Percentiles rank a stretch among this genome's conserved stretches.
phyloP scores from a whole-genome alignment of 2,797 vertebrate genomes.

The Crenichthys baileyi region DNA sequence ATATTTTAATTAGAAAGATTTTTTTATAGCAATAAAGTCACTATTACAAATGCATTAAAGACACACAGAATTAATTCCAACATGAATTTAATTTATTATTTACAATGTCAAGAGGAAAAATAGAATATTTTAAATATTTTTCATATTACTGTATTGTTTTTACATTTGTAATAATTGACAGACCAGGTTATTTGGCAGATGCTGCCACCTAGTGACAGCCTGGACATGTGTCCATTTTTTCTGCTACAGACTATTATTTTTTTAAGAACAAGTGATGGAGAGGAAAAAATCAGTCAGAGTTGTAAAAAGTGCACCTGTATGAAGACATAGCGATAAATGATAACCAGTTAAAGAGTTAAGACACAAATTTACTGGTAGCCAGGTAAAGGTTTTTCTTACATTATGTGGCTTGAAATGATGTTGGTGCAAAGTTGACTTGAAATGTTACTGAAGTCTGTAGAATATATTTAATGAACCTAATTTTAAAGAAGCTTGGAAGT shows the following conservation, averaged over 20 bases:
- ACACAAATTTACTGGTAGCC: background rate
- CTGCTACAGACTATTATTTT: background rate
- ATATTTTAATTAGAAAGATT: background rate
- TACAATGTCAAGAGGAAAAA: background rate
- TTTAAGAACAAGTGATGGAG: background rate
- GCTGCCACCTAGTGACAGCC: slow-evolving; percentile 54
- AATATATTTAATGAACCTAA: background rate
- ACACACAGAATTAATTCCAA: background rate
- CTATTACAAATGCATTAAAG: background rate
- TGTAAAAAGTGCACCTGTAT: slow-evolving; percentile 1
- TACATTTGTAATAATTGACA: background rate
- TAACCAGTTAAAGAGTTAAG: slow-evolving; percentile 1
- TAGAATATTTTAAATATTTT: background rate
- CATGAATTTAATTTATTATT: slow-evolving; percentile 3
- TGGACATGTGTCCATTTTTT: background rate
- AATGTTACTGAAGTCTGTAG: background rate
- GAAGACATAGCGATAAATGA: background rate
- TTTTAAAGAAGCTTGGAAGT: background rate
- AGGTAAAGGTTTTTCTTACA: background rate
- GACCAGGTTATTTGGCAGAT: background rate
- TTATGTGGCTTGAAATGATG: background rate
- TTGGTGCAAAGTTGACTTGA: background rate
- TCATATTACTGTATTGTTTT: background rate
- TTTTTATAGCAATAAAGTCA: background rate
- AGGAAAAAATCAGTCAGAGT: background rate